Evolutionary conservation across 1,140 invertebrate species (phyloP), one percentile per base, ranked within the genome.

Genomic region (Eueides isabella): DNA sequence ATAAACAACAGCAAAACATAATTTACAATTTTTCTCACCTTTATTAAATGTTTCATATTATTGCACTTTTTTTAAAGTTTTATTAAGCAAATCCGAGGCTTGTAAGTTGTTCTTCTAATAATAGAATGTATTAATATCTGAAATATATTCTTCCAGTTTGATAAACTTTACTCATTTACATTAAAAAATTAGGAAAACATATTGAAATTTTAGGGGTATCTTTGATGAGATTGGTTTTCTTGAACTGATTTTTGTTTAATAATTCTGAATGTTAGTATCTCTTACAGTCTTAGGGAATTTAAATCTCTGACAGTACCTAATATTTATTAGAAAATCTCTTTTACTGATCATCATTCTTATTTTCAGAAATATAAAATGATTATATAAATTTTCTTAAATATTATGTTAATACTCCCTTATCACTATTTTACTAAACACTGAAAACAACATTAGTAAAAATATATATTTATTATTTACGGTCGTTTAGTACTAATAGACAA

Each of bases 41-140:
- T 48, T 48, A 41, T 48, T 55, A 23, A 55, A n/a, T 55, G 48
- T 55, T 55, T 55, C 23, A 55, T 19, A 55, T 55, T 55, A 55
- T 55, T 55, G 48, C 48, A 55, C 48, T 26, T 55, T 55, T 55
- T 55, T 26, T 26, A 55, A 55, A 55, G 23, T 55, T 55, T 55
- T 55, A 26, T 12, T 26, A 26, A 55, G 48, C 23, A 55, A 55
- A 55, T 55, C 48, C 19, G 19, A 55, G 48, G 48, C 48, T 55
- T 55, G 48, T 44, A 44, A 44, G 41, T 55, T 55, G n/a, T 55
- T 55, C 19, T 55, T 55, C 23, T 55, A 26, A 19, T 26, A 26
- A 26, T 55, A 55, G 2, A 55, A 55, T 55, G 19, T 55, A 23
- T 12, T 55, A 23, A 55, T n/a, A n/a, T 7, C n/a, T 55, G 19